Percentiles rank a stretch among this genome's conserved stretches.
Conservation (phyloP, 2,888 invertebrate genomes). For the Sinhomidia bicolor region DNA sequence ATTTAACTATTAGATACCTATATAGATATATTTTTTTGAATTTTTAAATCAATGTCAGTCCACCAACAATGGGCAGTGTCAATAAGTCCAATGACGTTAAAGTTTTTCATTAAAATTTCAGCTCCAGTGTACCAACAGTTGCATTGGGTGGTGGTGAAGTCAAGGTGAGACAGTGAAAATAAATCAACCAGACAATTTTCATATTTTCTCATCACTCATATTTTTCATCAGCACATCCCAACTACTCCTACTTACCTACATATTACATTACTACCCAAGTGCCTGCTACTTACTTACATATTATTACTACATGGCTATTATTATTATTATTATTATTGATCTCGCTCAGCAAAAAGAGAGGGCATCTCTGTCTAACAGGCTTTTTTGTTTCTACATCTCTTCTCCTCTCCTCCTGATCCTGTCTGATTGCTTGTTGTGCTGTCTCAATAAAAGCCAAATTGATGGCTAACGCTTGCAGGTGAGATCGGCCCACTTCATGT, state of each 20-base stretch:
- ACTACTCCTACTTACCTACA: background rate
- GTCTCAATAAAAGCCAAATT: conserved; percentile 68
- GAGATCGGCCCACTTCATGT: conserved; percentile 70
- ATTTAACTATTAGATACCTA: background rate
- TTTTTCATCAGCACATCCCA: background rate
- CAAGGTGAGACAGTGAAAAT: conserved; percentile 36
- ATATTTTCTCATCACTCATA: background rate
- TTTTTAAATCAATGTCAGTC: background rate
- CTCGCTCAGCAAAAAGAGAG: conserved; percentile 4
- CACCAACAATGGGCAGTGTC: too few species aligned
- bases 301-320: background rate
- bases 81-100: too few species aligned
- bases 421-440: conserved; percentile 34
- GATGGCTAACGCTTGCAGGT: conserved; percentile 53
- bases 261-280: background rate
- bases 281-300: background rate
- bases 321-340: background rate
- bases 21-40: background rate
- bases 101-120: too few species aligned
- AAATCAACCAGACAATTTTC: conserved; percentile 22
- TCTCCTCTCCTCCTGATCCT: background rate
- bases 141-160: background rate
- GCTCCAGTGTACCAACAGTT: background rate
- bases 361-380: background rate
- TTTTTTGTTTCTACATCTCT: background rate